Evolutionary conservation across 53 echinoderm and acorn worm species (phyloP).

Genomic region (Glandiceps talaboti): DNA sequence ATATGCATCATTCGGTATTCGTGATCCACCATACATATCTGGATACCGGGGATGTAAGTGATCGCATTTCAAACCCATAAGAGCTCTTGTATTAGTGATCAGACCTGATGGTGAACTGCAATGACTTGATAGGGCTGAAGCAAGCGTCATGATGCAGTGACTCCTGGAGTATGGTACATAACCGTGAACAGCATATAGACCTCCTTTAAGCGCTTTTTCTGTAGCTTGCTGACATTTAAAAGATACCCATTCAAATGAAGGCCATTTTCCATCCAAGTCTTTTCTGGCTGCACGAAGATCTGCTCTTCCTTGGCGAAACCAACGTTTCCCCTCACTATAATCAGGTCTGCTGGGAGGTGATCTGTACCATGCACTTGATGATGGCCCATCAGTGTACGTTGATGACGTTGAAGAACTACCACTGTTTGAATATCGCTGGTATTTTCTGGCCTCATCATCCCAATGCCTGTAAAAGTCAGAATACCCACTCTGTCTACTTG

Average conservation of each 20-base stretch:
- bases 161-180: not conserved
- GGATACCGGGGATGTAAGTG: not conserved
- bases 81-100: not conserved
- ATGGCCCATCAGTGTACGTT: not conserved
- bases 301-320: conserved; percentile 27
- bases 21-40: not conserved
- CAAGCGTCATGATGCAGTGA: conserved; percentile 3
- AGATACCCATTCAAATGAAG: conserved; percentile 20
- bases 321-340: conserved; percentile 9
- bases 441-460: not conserved
- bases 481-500: no score
- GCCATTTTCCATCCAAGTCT: not conserved
- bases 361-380: not conserved
- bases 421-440: not conserved
- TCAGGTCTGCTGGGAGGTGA: conserved; percentile 16
- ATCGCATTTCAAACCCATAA: not conserved
- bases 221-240: conserved; percentile 33
- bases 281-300: conserved; percentile 14
- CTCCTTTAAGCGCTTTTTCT: conserved; percentile 38
- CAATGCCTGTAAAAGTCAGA: not conserved
- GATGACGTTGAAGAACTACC: not conserved
- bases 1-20: not conserved
- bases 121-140: conserved; percentile 7
- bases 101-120: not conserved
- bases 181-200: conserved; percentile 20